Conservation (phyloP, 2,888 invertebrate species). For the Euzetes globulus region DNA sequence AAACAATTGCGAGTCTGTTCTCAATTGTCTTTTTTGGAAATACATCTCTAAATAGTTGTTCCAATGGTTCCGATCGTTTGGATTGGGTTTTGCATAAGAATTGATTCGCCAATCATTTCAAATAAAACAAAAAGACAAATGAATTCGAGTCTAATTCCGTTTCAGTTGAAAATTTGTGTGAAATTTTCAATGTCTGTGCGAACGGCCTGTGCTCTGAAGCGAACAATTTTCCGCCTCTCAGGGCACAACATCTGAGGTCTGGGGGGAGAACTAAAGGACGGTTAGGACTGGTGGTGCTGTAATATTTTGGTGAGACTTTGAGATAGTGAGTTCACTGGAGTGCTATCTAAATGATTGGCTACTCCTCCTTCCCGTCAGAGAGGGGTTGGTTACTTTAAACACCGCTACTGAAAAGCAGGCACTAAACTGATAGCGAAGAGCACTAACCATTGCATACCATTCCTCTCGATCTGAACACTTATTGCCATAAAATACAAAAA, state of each 20-base stretch:
- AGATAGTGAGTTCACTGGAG: too few species aligned
- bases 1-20: too few species aligned
- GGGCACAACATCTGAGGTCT: conserved; percentile 1
- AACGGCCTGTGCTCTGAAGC: not conserved
- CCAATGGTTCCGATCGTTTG: too few species aligned
- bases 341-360: conserved; percentile 9
- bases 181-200: not conserved
- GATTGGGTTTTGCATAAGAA: too few species aligned
- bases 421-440: not conserved
- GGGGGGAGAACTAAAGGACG: not conserved
- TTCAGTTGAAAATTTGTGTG: not conserved
- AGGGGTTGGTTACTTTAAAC: conserved; percentile 11
- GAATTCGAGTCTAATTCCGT: not conserved
- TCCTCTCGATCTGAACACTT: not conserved
- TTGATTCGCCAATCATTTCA: not conserved
- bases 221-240: not conserved
- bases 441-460: not conserved
- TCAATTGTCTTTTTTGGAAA: too few species aligned
- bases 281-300: too few species aligned
- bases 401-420: conserved; percentile 6
- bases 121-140: not conserved
- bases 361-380: conserved; percentile 24
- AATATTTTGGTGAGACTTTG: too few species aligned
- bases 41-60: too few species aligned
- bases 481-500: not conserved